Evolutionary conservation across 37 sponge, comb jelly and placozoan genomes (phyloP), one percentile per base, ranked within the genome.

Genomic region (Beroe ovata): DNA sequence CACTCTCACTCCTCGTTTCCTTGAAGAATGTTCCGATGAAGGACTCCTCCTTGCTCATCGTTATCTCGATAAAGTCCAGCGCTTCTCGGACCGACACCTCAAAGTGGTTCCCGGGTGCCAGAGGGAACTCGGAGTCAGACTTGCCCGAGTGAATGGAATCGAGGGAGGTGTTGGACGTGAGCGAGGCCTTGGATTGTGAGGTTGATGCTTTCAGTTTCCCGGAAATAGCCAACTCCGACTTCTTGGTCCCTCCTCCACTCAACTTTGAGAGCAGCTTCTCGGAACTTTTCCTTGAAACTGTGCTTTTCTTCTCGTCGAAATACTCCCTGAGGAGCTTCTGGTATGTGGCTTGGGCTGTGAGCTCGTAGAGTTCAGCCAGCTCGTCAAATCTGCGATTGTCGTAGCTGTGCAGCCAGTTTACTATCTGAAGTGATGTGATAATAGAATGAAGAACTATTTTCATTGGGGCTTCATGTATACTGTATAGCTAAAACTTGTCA

Each of bases 241-340:
- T 77, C 47, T 36, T 33, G 21, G 63, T 20, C 6, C 29, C 29
- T 14, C 28, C 22, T 3, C 63, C 20, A 4, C 32, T 29, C 19
- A 77, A 77, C 54, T 77, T 77, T 6, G 84, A 77, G 23, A 77
- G 84, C n/a, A 77, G 41, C 38, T 77, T 77, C 54, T 77, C 84
- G 47, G 84, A 21, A 2, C 36, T 32, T 20, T 77, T 77, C 28
- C 54, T n/a, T 0, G 84, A 33, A 23, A 77, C 84, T 38, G 84
- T 42, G 42, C 54, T 42, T 25, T 28, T n/a, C 54, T 77, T 77
- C 36, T 77, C 84, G 8, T 77, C 54, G 84, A 77, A 77, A 35
- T 36, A 77, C 47, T 77, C 84, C 18, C 54, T 30, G 18, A 77
- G 84, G 2, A 77, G 36, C 23, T 39, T 77, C 54, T 77, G 84